Percentiles rank a stretch among this genome's conserved stretches.
Evolutionary conservation across 2,113 vertebrate species (phyloP).

Genomic region (Burhinus bistriatus): DNA sequence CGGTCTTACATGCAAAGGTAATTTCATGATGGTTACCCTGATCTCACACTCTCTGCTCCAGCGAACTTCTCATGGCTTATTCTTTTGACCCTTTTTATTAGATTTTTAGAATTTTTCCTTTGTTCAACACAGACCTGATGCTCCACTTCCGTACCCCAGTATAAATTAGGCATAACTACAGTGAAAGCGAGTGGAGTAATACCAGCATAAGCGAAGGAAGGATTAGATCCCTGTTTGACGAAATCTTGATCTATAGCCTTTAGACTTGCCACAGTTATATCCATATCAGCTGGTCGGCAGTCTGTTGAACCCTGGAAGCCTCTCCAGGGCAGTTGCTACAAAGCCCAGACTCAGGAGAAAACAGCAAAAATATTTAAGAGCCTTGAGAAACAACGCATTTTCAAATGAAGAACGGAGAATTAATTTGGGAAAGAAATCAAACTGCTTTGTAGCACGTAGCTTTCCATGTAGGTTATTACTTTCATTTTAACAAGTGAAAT

Average conservation of each 20-base stretch:
- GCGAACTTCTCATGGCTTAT: neutral
- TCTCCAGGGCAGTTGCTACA: neutral
- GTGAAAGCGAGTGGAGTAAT: neutral
- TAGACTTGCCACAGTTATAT: neutral
- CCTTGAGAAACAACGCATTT: neutral
- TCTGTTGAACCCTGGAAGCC: neutral
- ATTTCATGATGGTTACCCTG: neutral
- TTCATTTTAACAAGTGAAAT: conserved; percentile 50
- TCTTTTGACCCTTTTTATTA: neutral
- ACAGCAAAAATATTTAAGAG: neutral
- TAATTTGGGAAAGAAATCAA: conserved; percentile 41
- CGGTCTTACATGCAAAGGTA: conserved; percentile 93
- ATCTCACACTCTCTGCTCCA: neutral
- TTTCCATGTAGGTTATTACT: conserved; percentile 36
- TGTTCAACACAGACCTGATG: neutral
- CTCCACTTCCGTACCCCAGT: neutral
- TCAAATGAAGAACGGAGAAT: conserved; percentile 34
- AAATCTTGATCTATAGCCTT: neutral
- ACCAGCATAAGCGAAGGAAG: neutral
- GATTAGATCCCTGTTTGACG: neutral
- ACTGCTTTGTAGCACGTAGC: conserved; percentile 8
- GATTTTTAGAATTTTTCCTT: neutral
- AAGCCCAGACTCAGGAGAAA: neutral
- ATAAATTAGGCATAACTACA: neutral
- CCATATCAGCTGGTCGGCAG: neutral